These are phyloP conservation scores for Mycogona germanica DNA, from an alignment of 2,888 invertebrate genomes.

Conservation along the genomic window DNA sequence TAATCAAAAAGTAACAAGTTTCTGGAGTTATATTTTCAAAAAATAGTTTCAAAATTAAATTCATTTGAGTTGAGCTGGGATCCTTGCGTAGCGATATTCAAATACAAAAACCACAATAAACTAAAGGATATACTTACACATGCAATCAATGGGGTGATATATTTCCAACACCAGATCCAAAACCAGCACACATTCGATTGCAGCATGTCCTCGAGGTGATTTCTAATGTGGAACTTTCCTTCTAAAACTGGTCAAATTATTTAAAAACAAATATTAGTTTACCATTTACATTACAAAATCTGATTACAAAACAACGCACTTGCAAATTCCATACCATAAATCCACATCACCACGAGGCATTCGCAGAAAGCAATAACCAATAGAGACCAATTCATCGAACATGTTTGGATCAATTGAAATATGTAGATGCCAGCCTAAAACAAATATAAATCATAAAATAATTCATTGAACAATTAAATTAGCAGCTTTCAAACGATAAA, in stretches of 20 bases:
- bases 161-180: neutral
- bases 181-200: neutral
- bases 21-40: too few relatives aligned
- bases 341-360: neutral
- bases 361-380: neutral
- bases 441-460: neutral
- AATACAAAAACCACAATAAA: too few relatives aligned
- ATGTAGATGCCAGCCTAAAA: constrained; percentile 1
- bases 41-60: too few relatives aligned
- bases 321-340: neutral
- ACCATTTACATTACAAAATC: neutral
- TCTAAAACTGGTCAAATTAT: neutral
- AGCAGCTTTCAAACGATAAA: too few relatives aligned
- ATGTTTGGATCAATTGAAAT: neutral
- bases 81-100: too few relatives aligned
- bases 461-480: too few relatives aligned
- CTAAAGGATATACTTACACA: too few relatives aligned
- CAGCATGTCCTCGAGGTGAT: neutral
- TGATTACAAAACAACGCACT: neutral
- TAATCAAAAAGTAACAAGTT: too few relatives aligned
- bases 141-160: neutral
- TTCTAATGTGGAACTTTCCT: neutral
- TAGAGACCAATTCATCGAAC: neutral
- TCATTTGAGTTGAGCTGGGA: too few relatives aligned
- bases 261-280: neutral